These are phyloP conservation scores for Crepidodera aurea DNA, from an alignment of 2,888 invertebrate species.

Conservation along the genomic window DNA sequence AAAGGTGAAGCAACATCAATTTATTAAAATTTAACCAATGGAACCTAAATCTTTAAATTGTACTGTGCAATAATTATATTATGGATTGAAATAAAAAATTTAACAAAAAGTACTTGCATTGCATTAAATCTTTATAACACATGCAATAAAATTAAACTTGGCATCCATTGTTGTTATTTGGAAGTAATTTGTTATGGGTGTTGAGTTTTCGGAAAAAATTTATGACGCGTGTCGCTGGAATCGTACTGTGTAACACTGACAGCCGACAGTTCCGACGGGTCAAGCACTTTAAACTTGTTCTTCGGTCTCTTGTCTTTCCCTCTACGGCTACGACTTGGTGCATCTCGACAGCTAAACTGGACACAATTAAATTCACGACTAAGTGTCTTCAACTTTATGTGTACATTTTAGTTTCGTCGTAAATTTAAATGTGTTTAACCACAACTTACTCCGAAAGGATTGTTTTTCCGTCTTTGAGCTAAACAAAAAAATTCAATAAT, in stretches of 20 bases:
- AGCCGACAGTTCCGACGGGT: conserved; percentile 39
- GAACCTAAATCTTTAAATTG: too few species aligned
- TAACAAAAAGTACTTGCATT: neutral
- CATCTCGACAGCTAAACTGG: conserved; percentile 16
- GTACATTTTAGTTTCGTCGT: neutral
- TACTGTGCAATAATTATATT: too few species aligned
- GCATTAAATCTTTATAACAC: neutral
- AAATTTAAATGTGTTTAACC: neutral
- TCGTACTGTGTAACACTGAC: conserved; percentile 41
- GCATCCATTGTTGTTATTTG: conserved; percentile 29
- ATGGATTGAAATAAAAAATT: neutral
- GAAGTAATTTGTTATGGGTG: conserved; percentile 51
- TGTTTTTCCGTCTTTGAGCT: too few species aligned
- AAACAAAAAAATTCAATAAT: too few species aligned
- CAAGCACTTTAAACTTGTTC: conserved; percentile 54
- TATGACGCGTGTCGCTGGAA: conserved; percentile 52
- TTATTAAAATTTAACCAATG: too few species aligned
- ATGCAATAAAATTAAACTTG: conserved; percentile 18
- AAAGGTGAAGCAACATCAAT: too few species aligned
- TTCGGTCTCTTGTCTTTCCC: conserved; percentile 9
- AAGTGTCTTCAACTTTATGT: neutral
- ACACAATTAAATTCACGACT: neutral
- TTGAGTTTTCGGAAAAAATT: conserved; percentile 48
- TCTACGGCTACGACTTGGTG: neutral
- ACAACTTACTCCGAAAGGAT: too few species aligned